Conservation (phyloP, 1,140 invertebrate genomes). For the Rhizoglyphus robini region DNA sequence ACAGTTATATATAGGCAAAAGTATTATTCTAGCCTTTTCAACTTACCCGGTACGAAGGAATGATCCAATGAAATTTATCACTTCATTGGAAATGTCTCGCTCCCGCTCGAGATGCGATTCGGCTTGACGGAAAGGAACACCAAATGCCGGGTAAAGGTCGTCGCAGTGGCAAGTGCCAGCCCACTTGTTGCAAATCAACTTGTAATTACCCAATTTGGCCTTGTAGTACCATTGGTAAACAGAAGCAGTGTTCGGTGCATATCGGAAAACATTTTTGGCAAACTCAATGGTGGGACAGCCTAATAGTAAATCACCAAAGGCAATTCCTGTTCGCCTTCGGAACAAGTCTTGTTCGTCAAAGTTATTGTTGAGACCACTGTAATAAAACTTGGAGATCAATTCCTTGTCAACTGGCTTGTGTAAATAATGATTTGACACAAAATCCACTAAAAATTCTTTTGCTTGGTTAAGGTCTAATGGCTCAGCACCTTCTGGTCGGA, state of each 20-base stretch:
- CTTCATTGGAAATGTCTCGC: neutral
- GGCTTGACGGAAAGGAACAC: constrained; percentile 53
- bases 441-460: neutral
- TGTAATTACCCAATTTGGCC: neutral
- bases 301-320: constrained; percentile 74
- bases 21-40: no score
- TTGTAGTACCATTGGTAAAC: constrained; percentile 17
- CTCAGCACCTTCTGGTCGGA: neutral
- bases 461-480: neutral
- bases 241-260: neutral
- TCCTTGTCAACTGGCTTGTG: neutral
- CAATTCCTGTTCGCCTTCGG: constrained; percentile 4
- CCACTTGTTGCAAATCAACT: constrained; percentile 42
- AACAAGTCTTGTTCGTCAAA: neutral
- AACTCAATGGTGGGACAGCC: constrained; percentile 46
- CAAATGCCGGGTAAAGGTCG: constrained; percentile 87
- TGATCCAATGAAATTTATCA: constrained; percentile 1
- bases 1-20: neutral
- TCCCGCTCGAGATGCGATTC: neutral
- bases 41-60: neutral
- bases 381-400: neutral
- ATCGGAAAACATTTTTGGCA: neutral
- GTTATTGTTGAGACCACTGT: neutral
- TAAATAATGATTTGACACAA: neutral
- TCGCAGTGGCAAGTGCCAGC: constrained; percentile 89